A percentile compares a stretch with the other conserved stretches of the same genome.
These are phyloP conservation scores for Coelopa pilipes DNA, from an alignment of 2,888 invertebrate genomes.

Conservation along the genomic window DNA sequence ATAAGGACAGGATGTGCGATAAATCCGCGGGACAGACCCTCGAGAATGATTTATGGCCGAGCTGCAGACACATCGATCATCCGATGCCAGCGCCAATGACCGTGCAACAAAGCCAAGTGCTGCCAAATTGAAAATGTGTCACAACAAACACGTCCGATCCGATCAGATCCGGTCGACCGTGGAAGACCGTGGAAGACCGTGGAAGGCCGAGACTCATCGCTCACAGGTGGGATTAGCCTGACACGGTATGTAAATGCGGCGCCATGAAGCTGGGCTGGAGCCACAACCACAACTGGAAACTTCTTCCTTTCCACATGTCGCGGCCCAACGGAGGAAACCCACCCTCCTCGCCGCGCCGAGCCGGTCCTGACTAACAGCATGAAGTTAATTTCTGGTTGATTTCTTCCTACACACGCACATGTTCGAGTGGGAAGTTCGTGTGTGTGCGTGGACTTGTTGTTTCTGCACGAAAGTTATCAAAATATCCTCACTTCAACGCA, in stretches of 20 bases:
- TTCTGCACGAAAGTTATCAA: conserved; percentile 49
- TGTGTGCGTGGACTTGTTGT: conserved; percentile 42
- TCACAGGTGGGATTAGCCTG: neutral
- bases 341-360: neutral
- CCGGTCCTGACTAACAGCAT: conserved; percentile 9
- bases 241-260: too few species aligned
- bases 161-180: too few species aligned
- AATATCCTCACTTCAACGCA: conserved; percentile 45
- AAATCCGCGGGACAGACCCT: conserved; percentile 34
- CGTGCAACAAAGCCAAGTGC: neutral
- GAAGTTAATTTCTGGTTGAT: conserved; percentile 42
- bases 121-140: conserved; percentile 23
- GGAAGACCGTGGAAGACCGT: too few species aligned
- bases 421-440: neutral
- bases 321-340: neutral
- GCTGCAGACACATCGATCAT: conserved; percentile 45
- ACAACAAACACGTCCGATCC: neutral
- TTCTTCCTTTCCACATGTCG: neutral
- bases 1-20: conserved; percentile 7
- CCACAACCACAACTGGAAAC: neutral
- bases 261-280: too few species aligned
- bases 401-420: conserved; percentile 29
- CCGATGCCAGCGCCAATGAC: neutral
- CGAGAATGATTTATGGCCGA: conserved; percentile 46
- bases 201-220: neutral